These are phyloP conservation scores for Aleiodes alternator DNA, from an alignment of 2,888 invertebrate species.

Conservation along the genomic window DNA sequence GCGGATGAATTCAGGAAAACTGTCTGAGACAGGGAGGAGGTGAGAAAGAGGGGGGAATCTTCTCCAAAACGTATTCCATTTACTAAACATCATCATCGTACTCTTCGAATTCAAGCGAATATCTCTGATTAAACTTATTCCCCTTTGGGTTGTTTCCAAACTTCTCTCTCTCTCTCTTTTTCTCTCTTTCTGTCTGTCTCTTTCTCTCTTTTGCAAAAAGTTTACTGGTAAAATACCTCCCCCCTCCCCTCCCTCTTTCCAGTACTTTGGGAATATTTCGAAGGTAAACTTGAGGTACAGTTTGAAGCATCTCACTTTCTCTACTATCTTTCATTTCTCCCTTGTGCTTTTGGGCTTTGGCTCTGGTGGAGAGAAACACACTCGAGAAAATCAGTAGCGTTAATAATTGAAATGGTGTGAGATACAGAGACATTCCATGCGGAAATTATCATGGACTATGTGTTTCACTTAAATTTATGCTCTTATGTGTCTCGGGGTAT, in stretches of 20 bases:
- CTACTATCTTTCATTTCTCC: slow-evolving; percentile 26
- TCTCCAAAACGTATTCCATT: slow-evolving; percentile 3
- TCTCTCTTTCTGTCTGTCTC: too few species aligned
- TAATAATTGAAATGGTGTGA: slow-evolving; percentile 37
- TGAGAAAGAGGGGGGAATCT: neutral
- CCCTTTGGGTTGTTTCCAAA: neutral
- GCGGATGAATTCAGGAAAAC: neutral
- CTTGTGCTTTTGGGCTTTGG: neutral
- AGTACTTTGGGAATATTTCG: neutral
- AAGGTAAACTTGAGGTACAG: too few species aligned
- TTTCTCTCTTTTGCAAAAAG: too few species aligned
- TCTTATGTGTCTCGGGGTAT: neutral
- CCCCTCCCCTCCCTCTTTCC: too few species aligned
- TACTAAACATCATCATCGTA: slow-evolving; percentile 2
- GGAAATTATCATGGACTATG: slow-evolving; percentile 29
- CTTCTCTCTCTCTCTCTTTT: neutral
- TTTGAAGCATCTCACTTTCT: too few species aligned
- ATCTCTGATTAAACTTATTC: slow-evolving; percentile 44
- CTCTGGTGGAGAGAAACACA: neutral
- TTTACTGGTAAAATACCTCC: too few species aligned
- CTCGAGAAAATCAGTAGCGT: slow-evolving; percentile 25
- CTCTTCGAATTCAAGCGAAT: slow-evolving; percentile 23
- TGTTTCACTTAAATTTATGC: slow-evolving; percentile 3
- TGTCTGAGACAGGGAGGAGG: neutral
- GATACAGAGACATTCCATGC: slow-evolving; percentile 26